Percentiles rank a stretch among this genome's conserved stretches.
Conservation (phyloP, 2,888 invertebrate species). For the Sinhomidia bicolor region DNA sequence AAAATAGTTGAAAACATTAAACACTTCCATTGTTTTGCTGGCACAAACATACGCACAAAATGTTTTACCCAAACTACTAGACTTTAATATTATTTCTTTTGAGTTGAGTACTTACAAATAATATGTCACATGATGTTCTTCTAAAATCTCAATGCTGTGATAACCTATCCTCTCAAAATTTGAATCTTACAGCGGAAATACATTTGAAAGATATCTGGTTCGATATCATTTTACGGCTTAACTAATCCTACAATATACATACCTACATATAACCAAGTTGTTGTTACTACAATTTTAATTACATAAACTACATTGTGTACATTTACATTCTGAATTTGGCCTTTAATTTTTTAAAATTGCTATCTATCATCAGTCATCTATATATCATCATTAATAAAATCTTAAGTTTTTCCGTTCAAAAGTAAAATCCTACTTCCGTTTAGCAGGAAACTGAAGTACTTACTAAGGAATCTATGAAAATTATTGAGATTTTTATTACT, state of each 20-base stretch:
- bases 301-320: background rate
- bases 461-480: conserved; percentile 46
- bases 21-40: too few relatives aligned
- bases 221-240: conserved; percentile 15
- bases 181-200: conserved; percentile 6
- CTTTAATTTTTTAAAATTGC: background rate
- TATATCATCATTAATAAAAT: background rate
- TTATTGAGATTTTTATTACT: conserved; percentile 64
- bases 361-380: background rate
- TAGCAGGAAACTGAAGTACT: background rate
- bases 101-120: background rate
- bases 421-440: conserved; percentile 33
- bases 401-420: background rate
- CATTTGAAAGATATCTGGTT: conserved; percentile 2
- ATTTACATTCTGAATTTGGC: background rate
- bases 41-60: too few relatives aligned
- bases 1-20: too few relatives aligned
- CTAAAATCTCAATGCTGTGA: conserved; percentile 77
- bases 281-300: background rate
- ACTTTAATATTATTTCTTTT: too few relatives aligned
- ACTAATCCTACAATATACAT: background rate
- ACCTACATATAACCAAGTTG: background rate
- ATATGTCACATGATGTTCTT: conserved; percentile 30
- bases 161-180: conserved; percentile 55
- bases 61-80: too few relatives aligned